Evolutionary conservation across 2,888 invertebrate species (phyloP).

Genomic region (Embidobia sp.): DNA sequence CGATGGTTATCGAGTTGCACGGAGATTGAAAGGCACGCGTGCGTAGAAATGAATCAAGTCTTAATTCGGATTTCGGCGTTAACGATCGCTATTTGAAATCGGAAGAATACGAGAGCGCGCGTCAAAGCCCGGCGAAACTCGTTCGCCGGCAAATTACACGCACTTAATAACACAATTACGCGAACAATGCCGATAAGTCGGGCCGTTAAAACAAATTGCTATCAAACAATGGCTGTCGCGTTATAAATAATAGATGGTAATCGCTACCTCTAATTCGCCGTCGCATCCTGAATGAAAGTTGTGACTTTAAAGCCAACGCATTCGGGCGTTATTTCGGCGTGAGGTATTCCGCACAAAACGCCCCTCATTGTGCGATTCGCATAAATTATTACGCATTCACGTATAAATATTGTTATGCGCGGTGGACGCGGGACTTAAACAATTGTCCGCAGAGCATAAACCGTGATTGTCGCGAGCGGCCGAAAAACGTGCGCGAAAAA

Average conservation of each 20-base stretch:
- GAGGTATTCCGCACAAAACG: not conserved
- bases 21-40: no score
- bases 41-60: slow-evolving; percentile 12
- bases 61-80: slow-evolving; percentile 15
- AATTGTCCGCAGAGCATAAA: slow-evolving; percentile 28
- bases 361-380: slow-evolving; percentile 15
- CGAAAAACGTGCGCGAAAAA: slow-evolving; percentile 24
- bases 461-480: slow-evolving; percentile 20
- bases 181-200: slow-evolving; percentile 56
- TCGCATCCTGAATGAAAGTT: slow-evolving; percentile 30
- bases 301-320: slow-evolving; percentile 9
- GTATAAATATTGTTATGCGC: slow-evolving; percentile 44
- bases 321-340: slow-evolving; percentile 17
- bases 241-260: slow-evolving; percentile 57
- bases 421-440: slow-evolving; percentile 22
- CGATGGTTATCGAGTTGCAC: no score
- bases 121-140: slow-evolving; percentile 36
- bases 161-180: slow-evolving; percentile 54
- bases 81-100: slow-evolving; percentile 27
- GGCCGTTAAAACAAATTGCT: slow-evolving; percentile 50
- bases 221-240: slow-evolving; percentile 50
- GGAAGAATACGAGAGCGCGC: slow-evolving; percentile 26
- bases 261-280: slow-evolving; percentile 46
- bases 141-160: slow-evolving; percentile 44
- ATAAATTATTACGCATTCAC: slow-evolving; percentile 42